Evolutionary conservation across 2,888 invertebrate genomes (phyloP), one percentile per base, ranked within the genome.

Genomic region (Scaptomyza caliginosa): DNA sequence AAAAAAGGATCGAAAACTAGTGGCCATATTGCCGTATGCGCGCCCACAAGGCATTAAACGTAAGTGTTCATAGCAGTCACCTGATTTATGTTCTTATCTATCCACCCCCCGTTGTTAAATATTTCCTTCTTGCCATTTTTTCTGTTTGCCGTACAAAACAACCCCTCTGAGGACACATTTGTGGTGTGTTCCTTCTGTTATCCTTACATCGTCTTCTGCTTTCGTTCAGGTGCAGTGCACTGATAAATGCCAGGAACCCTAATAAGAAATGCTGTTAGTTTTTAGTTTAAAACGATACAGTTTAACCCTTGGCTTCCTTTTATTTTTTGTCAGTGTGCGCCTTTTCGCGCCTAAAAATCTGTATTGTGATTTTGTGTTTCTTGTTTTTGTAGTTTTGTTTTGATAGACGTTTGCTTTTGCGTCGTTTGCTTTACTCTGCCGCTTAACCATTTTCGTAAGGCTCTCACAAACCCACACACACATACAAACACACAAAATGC

Each of bases 381-480:
- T 64, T 64, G 46, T 56, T 59, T 67, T 81, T 72, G 58, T 23
- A 51, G 51, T 67, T 79, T 78, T 78, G 76, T 79, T 79, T 67
- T 79, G 79, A 60, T 78, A 70, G 55, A 42, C 46, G 36, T 55
- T 72, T 74, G 58, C 39, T 48, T 62, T 72, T 69, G 64, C 59
- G 55, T 28, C 55, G 48, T 68, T 55, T 30, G 32, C 26, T 64
- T 66, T 57, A 30, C 30, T 28, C 26, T 38, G 39, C 7, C 17
- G 64, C 64, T 48, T 64, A 72, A 65, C 58, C 62, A 50, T 38
- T 72, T 67, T 59, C 38, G 28, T 28, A 23, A 40, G 30, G 42
- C 39, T 19, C 24, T 2, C n/a, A 32, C 24, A 59, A 16, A n/a
- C 13, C 21, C 13, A 2, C 11, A 28, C 30, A 19, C 7, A 3